These are phyloP conservation scores for Aulostomus chinensis DNA, from an alignment of 2,797 vertebrate genomes.

Conservation along the genomic window DNA sequence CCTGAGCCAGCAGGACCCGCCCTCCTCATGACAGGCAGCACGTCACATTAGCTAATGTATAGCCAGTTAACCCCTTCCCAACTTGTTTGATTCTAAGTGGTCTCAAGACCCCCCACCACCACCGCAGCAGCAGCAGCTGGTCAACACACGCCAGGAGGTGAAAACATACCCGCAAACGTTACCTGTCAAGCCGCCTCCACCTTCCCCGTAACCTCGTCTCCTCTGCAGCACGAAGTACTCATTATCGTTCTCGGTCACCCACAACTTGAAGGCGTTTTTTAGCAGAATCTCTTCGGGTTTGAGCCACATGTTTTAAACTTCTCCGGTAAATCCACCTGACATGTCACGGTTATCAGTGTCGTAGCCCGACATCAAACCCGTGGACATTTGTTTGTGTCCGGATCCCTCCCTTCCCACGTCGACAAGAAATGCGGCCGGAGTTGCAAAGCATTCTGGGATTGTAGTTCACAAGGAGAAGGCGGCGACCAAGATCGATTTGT, in stretches of 20 bases:
- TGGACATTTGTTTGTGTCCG: slow-evolving; percentile 75
- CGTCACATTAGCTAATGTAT: not conserved
- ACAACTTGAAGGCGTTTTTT: slow-evolving; percentile 95
- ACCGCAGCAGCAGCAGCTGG: not conserved
- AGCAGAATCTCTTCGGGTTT: slow-evolving; percentile 95
- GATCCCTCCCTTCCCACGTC: slow-evolving; percentile 82
- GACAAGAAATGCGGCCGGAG: slow-evolving; percentile 75
- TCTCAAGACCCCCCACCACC: too few relatives aligned
- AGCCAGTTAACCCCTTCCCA: not conserved
- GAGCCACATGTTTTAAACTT: slow-evolving; percentile 88
- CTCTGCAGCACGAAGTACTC: slow-evolving; percentile 94
- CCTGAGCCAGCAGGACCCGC: slow-evolving; percentile 35
- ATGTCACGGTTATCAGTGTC: slow-evolving; percentile 65
- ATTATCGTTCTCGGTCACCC: slow-evolving; percentile 92
- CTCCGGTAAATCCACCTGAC: slow-evolving; percentile 47
- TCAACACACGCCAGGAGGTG: not conserved
- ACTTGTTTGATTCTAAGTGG: not conserved
- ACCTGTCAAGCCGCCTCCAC: slow-evolving; percentile 93
- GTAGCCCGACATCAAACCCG: slow-evolving; percentile 62
- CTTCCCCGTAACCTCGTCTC: slow-evolving; percentile 91
- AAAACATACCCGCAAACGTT: slow-evolving; percentile 30
- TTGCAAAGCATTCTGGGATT: slow-evolving; percentile 72
- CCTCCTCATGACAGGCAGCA: slow-evolving; percentile 10
- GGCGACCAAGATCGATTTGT: not conserved
- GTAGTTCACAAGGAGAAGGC: slow-evolving; percentile 76